These are phyloP conservation scores for Drosophila siamana DNA, from an alignment of 2,888 invertebrate species.

Conservation along the genomic window DNA sequence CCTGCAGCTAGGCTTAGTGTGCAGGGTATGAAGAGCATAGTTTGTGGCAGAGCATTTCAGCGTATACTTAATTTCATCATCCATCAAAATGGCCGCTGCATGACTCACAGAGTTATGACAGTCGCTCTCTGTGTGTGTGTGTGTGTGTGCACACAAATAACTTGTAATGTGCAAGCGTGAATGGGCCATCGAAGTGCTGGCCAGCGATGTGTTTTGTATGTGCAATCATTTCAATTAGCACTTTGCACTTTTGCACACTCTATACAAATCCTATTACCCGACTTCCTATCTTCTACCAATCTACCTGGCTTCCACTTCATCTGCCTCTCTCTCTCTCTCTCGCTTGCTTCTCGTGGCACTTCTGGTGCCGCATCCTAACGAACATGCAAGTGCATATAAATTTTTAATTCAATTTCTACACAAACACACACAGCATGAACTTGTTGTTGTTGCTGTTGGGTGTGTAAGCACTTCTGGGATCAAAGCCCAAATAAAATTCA, in stretches of 20 bases:
- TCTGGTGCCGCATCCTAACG: conserved; percentile 6
- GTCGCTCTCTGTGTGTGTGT: neutral
- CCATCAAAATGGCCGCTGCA: neutral
- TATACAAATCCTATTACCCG: conserved; percentile 37
- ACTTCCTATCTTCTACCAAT: neutral
- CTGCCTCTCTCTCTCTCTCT: neutral
- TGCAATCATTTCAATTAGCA: conserved; percentile 43
- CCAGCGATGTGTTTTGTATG: neutral
- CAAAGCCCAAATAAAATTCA: conserved; percentile 27
- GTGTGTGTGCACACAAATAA: neutral
- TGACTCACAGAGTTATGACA: conserved; percentile 1
- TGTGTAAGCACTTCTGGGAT: conserved; percentile 31
- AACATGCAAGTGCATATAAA: conserved; percentile 37
- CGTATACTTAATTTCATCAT: conserved; percentile 3
- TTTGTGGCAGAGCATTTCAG: conserved; percentile 3
- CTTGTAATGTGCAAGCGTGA: conserved; percentile 3
- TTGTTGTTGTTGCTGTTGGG: conserved; percentile 2
- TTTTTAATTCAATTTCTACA: conserved; percentile 63
- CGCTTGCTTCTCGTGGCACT: neutral
- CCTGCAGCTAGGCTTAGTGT: accelerated
- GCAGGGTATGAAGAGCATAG: conserved; percentile 10
- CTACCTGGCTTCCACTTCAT: neutral
- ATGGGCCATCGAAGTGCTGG: neutral
- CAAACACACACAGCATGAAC: conserved; percentile 28
- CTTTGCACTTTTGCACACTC: conserved; percentile 13